phyloP scores from a whole-genome alignment of 2,113 vertebrate species.

The Scophthalmus maximus region DNA sequence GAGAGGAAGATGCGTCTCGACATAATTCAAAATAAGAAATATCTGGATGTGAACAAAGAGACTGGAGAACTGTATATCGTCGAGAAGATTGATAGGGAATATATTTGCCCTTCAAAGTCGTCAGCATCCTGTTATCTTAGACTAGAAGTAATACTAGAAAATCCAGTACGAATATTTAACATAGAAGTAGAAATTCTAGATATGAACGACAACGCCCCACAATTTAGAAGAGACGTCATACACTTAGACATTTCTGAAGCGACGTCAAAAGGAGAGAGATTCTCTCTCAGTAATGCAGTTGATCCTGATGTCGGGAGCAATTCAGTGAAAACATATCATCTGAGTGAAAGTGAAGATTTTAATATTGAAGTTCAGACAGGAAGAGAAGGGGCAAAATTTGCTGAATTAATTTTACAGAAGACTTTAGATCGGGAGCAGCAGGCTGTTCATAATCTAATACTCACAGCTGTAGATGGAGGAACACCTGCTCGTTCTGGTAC shows the following conservation, averaged over 20 bases:
- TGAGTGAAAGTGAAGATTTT: slow-evolving; percentile 72
- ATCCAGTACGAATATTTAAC: slow-evolving; percentile 55
- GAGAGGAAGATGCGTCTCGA: slow-evolving; percentile 71
- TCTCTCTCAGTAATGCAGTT: slow-evolving; percentile 76
- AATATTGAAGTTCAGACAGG: slow-evolving; percentile 70
- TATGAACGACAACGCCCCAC: slow-evolving; percentile 70
- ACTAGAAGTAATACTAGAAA: slow-evolving; percentile 54
- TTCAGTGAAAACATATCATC: slow-evolving; percentile 65
- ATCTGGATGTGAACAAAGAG: slow-evolving; percentile 83
- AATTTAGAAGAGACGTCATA: slow-evolving; percentile 77
- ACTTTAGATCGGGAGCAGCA: slow-evolving; percentile 65
- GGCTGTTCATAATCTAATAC: slow-evolving; percentile 67
- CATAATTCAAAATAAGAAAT: slow-evolving; percentile 60
- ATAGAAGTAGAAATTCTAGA: slow-evolving; percentile 70
- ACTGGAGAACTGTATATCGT: slow-evolving; percentile 79
- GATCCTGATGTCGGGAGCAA: slow-evolving; percentile 73
- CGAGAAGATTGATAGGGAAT: slow-evolving; percentile 78
- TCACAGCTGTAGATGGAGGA: slow-evolving; percentile 76
- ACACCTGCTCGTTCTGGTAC: slow-evolving; percentile 62
- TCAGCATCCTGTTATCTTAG: slow-evolving; percentile 41
- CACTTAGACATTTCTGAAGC: slow-evolving; percentile 74
- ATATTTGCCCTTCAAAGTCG: slow-evolving; percentile 54
- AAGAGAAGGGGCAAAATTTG: slow-evolving; percentile 65
- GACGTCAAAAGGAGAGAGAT: too few relatives aligned
- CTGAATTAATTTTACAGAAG: slow-evolving; percentile 57